These are phyloP conservation scores for Notolepis coatsorum DNA, from an alignment of 2,797 vertebrate genomes.

Conservation along the genomic window DNA sequence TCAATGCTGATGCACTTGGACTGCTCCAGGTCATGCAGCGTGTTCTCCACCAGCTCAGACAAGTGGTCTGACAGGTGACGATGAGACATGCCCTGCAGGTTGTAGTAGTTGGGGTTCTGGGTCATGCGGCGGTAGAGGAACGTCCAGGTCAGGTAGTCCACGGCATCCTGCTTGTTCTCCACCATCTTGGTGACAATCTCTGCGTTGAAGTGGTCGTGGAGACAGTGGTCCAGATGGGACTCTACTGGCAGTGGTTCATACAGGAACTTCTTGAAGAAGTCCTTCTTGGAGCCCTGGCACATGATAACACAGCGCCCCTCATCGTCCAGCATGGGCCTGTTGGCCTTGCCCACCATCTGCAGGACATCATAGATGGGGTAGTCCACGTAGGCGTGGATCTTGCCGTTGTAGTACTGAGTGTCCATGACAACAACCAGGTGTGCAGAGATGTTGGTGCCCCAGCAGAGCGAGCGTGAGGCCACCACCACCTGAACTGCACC, in stretches of 20 bases:
- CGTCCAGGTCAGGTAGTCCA: conserved; percentile 98
- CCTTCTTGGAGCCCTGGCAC: conserved; percentile 99
- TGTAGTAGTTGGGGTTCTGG: conserved; percentile 99
- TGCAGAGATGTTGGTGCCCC: conserved; percentile 94
- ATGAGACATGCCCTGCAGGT: conserved; percentile 97
- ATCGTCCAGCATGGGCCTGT: conserved; percentile 93
- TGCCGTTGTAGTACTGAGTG: conserved; percentile 98
- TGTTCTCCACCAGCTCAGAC: conserved; percentile 97
- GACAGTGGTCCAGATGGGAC: conserved; percentile 97
- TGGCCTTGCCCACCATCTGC: conserved; percentile 99
- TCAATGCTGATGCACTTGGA: conserved; percentile 99
- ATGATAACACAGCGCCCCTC: conserved; percentile 98
- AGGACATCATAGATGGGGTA: conserved; percentile 98
- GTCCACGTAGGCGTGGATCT: conserved; percentile 98
- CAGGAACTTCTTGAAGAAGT: conserved; percentile 99
- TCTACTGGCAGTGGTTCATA: conserved; percentile 97
- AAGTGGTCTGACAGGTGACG: conserved; percentile 96
- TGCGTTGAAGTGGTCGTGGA: conserved; percentile 98
- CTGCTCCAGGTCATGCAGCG: conserved; percentile 95
- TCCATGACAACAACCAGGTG: conserved; percentile 99
- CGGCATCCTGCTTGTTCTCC: conserved; percentile 98
- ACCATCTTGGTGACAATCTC: conserved; percentile 99
- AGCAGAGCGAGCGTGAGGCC: conserved; percentile 96
- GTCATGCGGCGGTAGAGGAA: conserved; percentile 98
- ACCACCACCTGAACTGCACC: conserved; percentile 97